Conservation (phyloP, 2,797 vertebrate genomes). For the Choloepus didactylus region DNA sequence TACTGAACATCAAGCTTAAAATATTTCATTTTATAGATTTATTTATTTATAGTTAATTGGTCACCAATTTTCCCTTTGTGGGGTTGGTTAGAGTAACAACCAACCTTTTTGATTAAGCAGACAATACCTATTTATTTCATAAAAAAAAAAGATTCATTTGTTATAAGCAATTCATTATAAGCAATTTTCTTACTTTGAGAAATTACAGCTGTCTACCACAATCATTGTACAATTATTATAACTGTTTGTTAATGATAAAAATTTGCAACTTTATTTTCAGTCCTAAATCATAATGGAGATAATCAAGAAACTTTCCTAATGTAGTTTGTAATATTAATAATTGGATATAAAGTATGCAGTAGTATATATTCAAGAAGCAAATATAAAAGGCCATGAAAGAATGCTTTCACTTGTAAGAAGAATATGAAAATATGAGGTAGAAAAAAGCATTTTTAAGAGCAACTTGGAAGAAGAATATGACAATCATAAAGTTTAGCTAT, state of each 20-base stretch:
- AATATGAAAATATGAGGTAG: slow-evolving; percentile 35
- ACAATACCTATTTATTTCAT: not conserved
- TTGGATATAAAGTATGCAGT: not conserved
- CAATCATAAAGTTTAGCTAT: not conserved
- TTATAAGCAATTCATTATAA: not conserved
- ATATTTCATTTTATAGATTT: not conserved
- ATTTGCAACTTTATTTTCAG: not conserved
- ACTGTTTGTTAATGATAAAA: slow-evolving; percentile 52
- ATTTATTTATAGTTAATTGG: not conserved
- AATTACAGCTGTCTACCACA: not conserved
- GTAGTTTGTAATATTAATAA: not conserved
- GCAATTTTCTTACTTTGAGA: slow-evolving; percentile 70
- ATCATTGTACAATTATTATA: not conserved
- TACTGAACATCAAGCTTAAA: not conserved
- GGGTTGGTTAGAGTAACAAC: not conserved
- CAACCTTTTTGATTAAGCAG: not conserved
- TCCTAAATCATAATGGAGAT: slow-evolving; percentile 17
- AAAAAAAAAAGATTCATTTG: slow-evolving; percentile 35
- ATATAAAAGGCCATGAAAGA: not conserved
- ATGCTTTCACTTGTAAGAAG: not conserved
- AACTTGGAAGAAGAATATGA: slow-evolving; percentile 58
- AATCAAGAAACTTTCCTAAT: not conserved
- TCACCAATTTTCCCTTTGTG: not conserved
- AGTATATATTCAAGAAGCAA: not conserved
- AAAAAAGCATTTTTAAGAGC: slow-evolving; percentile 59